phyloP scores from a whole-genome alignment of 2,888 invertebrate species.

The Pristionchus maxplancki region DNA sequence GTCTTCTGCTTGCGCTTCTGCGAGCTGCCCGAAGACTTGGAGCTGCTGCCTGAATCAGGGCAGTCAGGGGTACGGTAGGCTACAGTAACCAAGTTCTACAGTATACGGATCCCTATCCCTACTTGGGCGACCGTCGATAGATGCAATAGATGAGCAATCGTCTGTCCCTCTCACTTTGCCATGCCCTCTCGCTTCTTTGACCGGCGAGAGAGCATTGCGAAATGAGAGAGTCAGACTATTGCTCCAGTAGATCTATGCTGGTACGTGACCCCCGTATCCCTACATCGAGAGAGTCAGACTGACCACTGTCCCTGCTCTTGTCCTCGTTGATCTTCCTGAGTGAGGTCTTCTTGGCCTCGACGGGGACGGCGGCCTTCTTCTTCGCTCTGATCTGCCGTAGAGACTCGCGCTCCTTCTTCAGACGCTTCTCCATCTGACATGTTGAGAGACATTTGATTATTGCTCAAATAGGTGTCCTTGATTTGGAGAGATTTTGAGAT shows the following conservation, averaged over 20 bases:
- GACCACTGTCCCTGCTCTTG: neutral
- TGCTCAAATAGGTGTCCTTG: no score
- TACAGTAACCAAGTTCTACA: neutral
- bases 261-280: no score
- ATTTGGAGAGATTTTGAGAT: no score
- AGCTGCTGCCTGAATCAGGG: neutral
- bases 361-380: neutral
- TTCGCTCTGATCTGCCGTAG: neutral
- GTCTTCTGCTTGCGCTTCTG: neutral
- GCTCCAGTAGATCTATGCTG: no score
- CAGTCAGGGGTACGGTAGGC: neutral
- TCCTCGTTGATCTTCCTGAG: conserved; percentile 1
- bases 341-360: neutral
- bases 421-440: conserved; percentile 17
- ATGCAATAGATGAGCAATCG: neutral
- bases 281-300: neutral
- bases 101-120: neutral
- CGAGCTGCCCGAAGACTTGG: conserved; percentile 27
- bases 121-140: no score
- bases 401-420: conserved; percentile 28
- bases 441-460: neutral
- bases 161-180: no score
- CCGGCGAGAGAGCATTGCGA: no score
- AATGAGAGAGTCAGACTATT: no score
- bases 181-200: no score